Evolutionary conservation across 2,888 invertebrate species (phyloP).

Genomic region (Rhaphigaster nebulosa): DNA sequence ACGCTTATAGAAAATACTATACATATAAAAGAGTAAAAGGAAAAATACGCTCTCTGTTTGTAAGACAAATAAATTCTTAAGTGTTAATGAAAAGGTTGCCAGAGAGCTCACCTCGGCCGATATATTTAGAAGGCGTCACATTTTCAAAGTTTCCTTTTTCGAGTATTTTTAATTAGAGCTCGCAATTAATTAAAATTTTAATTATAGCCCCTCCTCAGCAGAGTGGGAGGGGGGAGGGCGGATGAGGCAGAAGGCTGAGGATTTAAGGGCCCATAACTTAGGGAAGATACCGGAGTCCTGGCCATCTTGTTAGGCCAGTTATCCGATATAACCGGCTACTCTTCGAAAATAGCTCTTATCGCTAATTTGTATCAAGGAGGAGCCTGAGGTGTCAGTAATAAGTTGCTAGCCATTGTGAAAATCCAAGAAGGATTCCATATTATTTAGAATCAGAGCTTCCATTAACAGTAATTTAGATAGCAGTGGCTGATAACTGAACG

Average conservation of each 20-base stretch:
- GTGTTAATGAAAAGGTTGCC: not conserved
- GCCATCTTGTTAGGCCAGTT: slow-evolving; percentile 5
- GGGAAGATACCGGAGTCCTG: slow-evolving; percentile 11
- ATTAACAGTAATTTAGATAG: not conserved
- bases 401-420: not conserved
- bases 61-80: not conserved
- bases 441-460: not conserved
- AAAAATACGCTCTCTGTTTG: not conserved
- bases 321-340: slow-evolving; percentile 3
- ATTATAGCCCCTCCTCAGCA: slow-evolving; percentile 3
- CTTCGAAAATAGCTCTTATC: slow-evolving; percentile 21
- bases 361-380: slow-evolving; percentile 24
- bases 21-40: not conserved
- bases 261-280: slow-evolving; percentile 46
- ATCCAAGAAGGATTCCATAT: not conserved
- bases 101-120: not conserved
- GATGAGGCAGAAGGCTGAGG: slow-evolving; percentile 39
- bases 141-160: slow-evolving; percentile 26
- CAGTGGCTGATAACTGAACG: too few species aligned
- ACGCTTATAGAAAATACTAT: too few species aligned
- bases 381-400: not conserved
- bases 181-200: slow-evolving; percentile 48
- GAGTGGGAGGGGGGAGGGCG: not conserved
- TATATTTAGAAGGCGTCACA: not conserved
- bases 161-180: slow-evolving; percentile 45